These are phyloP conservation scores for Beris chalybata DNA, from an alignment of 2,888 invertebrate genomes.

Conservation along the genomic window DNA sequence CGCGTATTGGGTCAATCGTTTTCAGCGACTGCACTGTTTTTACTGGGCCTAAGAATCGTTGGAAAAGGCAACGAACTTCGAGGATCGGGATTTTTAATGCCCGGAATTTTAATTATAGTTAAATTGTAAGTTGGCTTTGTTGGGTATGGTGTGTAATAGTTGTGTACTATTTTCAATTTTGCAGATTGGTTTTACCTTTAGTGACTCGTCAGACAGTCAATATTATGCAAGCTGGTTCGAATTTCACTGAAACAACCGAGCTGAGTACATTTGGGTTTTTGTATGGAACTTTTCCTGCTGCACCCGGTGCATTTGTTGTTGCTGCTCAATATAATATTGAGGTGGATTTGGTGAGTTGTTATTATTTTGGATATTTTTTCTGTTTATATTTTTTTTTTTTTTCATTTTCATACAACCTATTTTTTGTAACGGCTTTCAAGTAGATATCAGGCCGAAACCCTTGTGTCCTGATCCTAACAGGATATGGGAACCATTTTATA, in stretches of 20 bases:
- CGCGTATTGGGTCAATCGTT: constrained; percentile 85
- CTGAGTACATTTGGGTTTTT: constrained; percentile 91
- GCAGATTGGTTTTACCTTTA: constrained; percentile 77
- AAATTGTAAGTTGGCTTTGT: constrained; percentile 69
- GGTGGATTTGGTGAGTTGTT: constrained; percentile 73
- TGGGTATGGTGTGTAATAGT: not conserved
- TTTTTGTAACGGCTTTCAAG: constrained; percentile 2
- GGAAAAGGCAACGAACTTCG: constrained; percentile 80
- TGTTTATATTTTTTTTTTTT: too few species aligned
- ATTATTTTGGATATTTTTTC: not conserved
- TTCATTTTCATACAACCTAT: not conserved
- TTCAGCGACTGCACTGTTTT: constrained; percentile 86
- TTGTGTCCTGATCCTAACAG: not conserved
- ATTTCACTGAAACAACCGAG: constrained; percentile 75
- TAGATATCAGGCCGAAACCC: not conserved
- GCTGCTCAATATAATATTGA: constrained; percentile 85
- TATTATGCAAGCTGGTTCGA: constrained; percentile 68
- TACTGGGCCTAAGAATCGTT: constrained; percentile 89
- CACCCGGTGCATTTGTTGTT: constrained; percentile 95
- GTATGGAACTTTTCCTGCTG: constrained; percentile 94
- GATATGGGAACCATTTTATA: too few species aligned
- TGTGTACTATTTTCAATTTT: constrained; percentile 41
- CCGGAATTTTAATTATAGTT: constrained; percentile 83
- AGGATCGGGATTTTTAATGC: constrained; percentile 78
- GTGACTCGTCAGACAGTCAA: constrained; percentile 85